A percentile compares a stretch with the other conserved stretches of the same genome.
phyloP scores from a whole-genome alignment of 2,888 invertebrate species.

The Cosmia pyralina region DNA sequence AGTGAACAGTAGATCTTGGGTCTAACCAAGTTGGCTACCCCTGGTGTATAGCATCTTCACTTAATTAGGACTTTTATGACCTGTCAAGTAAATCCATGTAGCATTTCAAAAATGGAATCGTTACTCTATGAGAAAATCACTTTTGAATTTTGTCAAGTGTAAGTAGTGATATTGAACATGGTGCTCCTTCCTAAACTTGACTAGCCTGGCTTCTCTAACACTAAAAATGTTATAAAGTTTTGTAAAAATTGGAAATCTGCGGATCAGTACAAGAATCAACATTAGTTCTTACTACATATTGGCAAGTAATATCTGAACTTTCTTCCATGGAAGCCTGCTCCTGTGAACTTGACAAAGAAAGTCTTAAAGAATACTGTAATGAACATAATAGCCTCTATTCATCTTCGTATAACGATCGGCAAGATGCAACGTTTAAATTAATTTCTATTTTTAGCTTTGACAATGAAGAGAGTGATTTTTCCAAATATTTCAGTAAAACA shows the following conservation, averaged over 20 bases:
- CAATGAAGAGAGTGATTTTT: not conserved
- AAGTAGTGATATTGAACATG: not conserved
- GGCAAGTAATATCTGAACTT: constrained; percentile 47
- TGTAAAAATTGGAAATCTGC: not conserved
- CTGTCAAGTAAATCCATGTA: not conserved
- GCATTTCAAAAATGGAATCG: not conserved
- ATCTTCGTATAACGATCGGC: not conserved
- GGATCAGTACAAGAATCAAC: constrained; percentile 33
- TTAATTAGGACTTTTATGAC: not conserved
- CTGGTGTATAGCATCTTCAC: not conserved
- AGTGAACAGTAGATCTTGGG: no score
- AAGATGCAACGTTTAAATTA: constrained; percentile 7
- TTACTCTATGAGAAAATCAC: not conserved
- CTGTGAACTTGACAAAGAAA: constrained; percentile 32
- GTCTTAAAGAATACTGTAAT: constrained; percentile 29
- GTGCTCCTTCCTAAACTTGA: not conserved
- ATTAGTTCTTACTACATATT: constrained; percentile 41
- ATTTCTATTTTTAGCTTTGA: not conserved
- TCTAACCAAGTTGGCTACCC: no score
- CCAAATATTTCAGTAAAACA: not conserved
- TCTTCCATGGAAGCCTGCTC: constrained; percentile 21
- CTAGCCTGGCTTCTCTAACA: not conserved
- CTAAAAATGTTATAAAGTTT: not conserved
- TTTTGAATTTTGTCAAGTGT: not conserved
- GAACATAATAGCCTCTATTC: constrained; percentile 8